Evolutionary conservation across 2,113 vertebrate genomes (phyloP).

Genomic region (Myotis brandtii): DNA sequence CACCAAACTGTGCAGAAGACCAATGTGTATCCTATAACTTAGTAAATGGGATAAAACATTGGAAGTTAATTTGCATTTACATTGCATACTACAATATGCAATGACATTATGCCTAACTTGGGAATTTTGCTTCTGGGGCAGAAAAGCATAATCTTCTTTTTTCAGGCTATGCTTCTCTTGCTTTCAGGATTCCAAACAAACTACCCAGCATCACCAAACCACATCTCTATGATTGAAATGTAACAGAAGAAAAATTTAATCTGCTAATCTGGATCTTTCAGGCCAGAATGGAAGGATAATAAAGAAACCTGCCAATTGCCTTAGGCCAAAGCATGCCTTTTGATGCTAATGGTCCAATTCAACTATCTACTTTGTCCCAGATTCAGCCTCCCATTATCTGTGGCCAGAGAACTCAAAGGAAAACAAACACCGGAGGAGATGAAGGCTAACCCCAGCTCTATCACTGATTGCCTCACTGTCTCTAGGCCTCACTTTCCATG

Average conservation of each 20-base stretch:
- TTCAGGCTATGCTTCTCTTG: background rate
- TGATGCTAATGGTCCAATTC: constrained; percentile 68
- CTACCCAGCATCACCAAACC: background rate
- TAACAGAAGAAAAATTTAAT: constrained; percentile 43
- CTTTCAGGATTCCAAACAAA: background rate
- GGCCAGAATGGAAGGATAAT: constrained; percentile 53
- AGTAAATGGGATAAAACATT: constrained; percentile 38
- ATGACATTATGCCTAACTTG: constrained; percentile 46
- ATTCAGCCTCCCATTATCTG: constrained; percentile 44
- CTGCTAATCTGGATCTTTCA: constrained; percentile 63
- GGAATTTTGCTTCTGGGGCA: constrained; percentile 37
- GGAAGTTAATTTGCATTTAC: constrained; percentile 68
- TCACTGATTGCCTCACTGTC: background rate
- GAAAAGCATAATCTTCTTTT: constrained; percentile 52
- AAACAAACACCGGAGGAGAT: background rate
- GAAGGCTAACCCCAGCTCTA: background rate
- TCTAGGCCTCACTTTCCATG: background rate
- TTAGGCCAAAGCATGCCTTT: constrained; percentile 55
- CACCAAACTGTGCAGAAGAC: constrained; percentile 20
- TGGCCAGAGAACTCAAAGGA: background rate
- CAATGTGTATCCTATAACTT: constrained; percentile 2
- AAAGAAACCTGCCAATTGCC: constrained; percentile 55
- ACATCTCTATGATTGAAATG: constrained; percentile 26
- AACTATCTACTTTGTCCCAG: constrained; percentile 54
- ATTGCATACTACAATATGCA: constrained; percentile 31